Percentiles rank a stretch among this genome's conserved stretches.
phyloP scores from a whole-genome alignment of 1,140 invertebrate species.

The Drosophila asahinai region DNA sequence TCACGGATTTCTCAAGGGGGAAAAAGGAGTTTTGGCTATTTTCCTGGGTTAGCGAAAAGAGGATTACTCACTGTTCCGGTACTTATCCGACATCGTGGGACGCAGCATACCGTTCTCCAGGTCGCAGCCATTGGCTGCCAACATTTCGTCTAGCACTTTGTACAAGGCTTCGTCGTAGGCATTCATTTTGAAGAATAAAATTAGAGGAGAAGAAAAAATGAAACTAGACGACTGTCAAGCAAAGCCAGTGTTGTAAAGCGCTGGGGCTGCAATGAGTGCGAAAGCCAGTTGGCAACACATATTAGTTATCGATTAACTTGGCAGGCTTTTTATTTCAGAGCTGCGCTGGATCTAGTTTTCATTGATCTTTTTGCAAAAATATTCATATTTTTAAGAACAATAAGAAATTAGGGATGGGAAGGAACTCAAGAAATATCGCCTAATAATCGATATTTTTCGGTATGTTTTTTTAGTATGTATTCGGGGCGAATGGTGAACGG shows the following conservation, averaged over 20 bases:
- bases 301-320: background rate
- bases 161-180: conserved; percentile 21
- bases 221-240: background rate
- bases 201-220: background rate
- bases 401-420: too few relatives aligned
- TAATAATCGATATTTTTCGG: too few relatives aligned
- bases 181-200: conserved; percentile 34
- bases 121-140: conserved; percentile 5
- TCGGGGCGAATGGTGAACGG: too few relatives aligned
- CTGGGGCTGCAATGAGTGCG: too few relatives aligned
- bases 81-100: conserved; percentile 1
- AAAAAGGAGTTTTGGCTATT: background rate
- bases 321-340: too few relatives aligned
- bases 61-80: conserved; percentile 42
- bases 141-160: conserved; percentile 25
- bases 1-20: conserved; percentile 23
- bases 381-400: too few relatives aligned
- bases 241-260: background rate
- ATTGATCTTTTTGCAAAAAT: too few relatives aligned
- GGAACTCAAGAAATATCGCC: too few relatives aligned
- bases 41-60: too few relatives aligned
- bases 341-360: background rate
- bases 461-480: too few relatives aligned
- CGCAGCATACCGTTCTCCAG: background rate
- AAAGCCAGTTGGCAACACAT: too few relatives aligned